Percentiles rank a stretch among this genome's conserved stretches.
Conservation (phyloP, 2,113 vertebrate species). For the Heterocephalus glaber region DNA sequence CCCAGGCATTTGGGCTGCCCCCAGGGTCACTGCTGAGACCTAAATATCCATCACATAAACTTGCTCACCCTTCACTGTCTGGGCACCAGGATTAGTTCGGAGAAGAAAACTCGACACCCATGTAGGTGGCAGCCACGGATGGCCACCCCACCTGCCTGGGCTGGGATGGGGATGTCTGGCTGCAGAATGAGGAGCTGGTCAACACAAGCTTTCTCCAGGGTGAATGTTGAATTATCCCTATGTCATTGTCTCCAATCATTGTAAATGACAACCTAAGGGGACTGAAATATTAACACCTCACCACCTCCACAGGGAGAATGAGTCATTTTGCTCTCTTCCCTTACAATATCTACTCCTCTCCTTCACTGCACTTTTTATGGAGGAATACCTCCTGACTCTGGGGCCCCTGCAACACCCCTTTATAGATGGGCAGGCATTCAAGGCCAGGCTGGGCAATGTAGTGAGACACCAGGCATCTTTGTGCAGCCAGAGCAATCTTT, state of each 20-base stretch:
- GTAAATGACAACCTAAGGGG: slow-evolving; percentile 76
- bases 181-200: background rate
- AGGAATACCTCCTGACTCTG: rapidly evolving
- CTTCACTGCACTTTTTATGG: slow-evolving; percentile 38
- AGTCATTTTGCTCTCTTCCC: slow-evolving; percentile 73
- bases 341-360: slow-evolving; percentile 61
- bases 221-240: slow-evolving; percentile 37
- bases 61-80: background rate
- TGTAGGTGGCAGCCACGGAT: background rate
- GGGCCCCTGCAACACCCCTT: background rate
- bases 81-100: background rate
- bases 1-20: slow-evolving; percentile 85
- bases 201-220: background rate
- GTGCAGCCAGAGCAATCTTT: background rate
- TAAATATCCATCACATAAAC: slow-evolving; percentile 73
- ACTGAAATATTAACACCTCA: slow-evolving; percentile 77
- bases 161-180: background rate
- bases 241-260: slow-evolving; percentile 71
- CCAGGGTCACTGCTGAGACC: slow-evolving; percentile 80
- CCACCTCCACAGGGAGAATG: slow-evolving; percentile 59
- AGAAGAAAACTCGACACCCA: background rate
- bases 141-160: background rate
- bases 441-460: background rate
- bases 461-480: background rate
- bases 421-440: background rate